A percentile compares a stretch with the other conserved stretches of the same genome.
Conservation (phyloP, 2,797 vertebrate genomes). For the Lithobates pipiens region DNA sequence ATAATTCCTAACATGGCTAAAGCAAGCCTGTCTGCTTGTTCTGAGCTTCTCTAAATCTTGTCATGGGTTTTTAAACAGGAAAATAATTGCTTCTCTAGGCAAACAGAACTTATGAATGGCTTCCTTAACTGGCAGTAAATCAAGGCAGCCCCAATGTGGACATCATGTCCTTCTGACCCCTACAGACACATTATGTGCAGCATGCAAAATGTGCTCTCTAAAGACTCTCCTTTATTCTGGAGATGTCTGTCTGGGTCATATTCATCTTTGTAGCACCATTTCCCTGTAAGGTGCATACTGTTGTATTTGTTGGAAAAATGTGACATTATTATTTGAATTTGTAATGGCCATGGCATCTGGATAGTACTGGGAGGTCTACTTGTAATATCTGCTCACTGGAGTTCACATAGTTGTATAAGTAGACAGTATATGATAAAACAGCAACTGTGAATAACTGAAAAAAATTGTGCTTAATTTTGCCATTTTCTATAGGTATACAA, state of each 20-base stretch:
- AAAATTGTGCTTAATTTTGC: no score
- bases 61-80: conserved; percentile 38
- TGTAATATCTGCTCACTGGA: neutral
- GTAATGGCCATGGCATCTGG: neutral
- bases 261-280: neutral
- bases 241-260: neutral
- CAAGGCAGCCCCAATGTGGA: conserved; percentile 27
- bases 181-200: conserved; percentile 26
- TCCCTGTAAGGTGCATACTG: neutral
- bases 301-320: neutral
- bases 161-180: conserved; percentile 46
- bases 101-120: conserved; percentile 46
- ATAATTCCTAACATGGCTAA: conserved; percentile 10
- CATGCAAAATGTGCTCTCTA: conserved; percentile 25
- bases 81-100: conserved; percentile 46
- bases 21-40: conserved; percentile 20
- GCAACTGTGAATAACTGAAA: no score
- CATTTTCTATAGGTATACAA: no score
- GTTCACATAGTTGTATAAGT: no score
- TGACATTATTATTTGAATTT: neutral
- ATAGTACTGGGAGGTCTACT: neutral
- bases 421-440: no score
- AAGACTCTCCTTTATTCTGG: neutral
- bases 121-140: conserved; percentile 43
- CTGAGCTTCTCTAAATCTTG: conserved; percentile 22